These are phyloP conservation scores for Gastrophysa polygoni DNA, from an alignment of 2,888 invertebrate species.

Conservation along the genomic window DNA sequence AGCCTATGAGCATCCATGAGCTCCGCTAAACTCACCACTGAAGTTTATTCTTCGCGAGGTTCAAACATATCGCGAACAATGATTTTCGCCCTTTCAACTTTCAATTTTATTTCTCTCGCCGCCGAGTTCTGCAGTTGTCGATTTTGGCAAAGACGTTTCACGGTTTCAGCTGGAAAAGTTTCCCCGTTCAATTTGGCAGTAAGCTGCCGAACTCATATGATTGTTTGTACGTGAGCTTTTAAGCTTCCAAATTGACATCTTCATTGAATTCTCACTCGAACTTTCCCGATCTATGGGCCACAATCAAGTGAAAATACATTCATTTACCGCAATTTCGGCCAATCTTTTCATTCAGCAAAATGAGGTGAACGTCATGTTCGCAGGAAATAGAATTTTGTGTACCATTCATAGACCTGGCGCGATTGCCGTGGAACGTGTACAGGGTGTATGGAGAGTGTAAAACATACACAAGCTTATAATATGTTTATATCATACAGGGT, in stretches of 20 bases:
- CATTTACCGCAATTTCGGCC: constrained; percentile 23
- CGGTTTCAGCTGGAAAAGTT: constrained; percentile 16
- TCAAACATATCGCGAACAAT: neutral
- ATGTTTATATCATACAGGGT: no score
- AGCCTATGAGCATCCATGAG: no score
- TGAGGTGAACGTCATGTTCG: constrained; percentile 12
- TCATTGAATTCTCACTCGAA: constrained; percentile 40
- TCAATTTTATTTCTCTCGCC: neutral
- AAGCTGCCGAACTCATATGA: constrained; percentile 33
- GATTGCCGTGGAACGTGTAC: constrained; percentile 1
- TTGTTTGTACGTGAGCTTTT: constrained; percentile 43
- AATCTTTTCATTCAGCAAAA: constrained; percentile 15
- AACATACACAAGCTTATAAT: no score
- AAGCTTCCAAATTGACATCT: constrained; percentile 42
- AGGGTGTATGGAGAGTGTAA: neutral
- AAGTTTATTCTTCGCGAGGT: neutral
- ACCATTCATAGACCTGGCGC: constrained; percentile 8
- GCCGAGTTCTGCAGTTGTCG: neutral
- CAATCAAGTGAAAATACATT: constrained; percentile 30
- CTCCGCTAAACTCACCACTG: no score
- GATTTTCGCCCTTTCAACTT: neutral
- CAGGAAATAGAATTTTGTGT: constrained; percentile 12
- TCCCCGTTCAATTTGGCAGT: constrained; percentile 24
- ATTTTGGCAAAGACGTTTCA: constrained; percentile 16
- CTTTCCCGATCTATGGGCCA: constrained; percentile 23